Evolutionary conservation across 1,140 invertebrate species (phyloP).

Genomic region (Drosophila mojavensis): DNA sequence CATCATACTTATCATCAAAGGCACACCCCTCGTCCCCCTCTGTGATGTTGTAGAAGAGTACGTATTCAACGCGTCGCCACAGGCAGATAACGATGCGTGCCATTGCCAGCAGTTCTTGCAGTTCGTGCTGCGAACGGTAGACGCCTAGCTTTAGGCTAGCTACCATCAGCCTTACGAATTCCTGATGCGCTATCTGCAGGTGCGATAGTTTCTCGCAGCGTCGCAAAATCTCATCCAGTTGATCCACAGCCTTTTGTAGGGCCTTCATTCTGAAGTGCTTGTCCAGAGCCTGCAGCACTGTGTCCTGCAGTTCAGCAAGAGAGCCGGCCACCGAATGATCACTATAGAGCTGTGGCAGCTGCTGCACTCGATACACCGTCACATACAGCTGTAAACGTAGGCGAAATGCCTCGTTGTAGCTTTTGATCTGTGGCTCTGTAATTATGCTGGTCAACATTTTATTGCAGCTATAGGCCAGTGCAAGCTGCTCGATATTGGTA

Average conservation of each 20-base stretch:
- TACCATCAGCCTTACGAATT: not conserved
- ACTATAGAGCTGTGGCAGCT: not conserved
- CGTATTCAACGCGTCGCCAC: not conserved
- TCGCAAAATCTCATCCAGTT: not conserved
- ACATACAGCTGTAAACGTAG: conserved; percentile 7
- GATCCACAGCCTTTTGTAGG: not conserved
- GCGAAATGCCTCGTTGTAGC: conserved; percentile 20
- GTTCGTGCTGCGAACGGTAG: not conserved
- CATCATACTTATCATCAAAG: not conserved
- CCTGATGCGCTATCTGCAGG: conserved; percentile 6
- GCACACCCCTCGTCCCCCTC: no score
- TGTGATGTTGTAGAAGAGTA: not conserved
- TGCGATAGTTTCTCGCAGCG: not conserved
- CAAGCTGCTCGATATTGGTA: not conserved
- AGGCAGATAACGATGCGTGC: not conserved
- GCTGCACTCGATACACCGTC: not conserved
- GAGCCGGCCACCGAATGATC: not conserved
- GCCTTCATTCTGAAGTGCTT: not conserved
- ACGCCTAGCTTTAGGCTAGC: not conserved
- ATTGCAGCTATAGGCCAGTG: conserved; percentile 7
- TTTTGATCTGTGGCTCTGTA: not conserved
- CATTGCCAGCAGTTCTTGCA: not conserved
- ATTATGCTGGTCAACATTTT: conserved; percentile 4
- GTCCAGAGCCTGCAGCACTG: not conserved
- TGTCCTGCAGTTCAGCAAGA: not conserved